Evolutionary conservation across 2,797 vertebrate genomes (phyloP).

Genomic region (Cyprinodon diabolis): DNA sequence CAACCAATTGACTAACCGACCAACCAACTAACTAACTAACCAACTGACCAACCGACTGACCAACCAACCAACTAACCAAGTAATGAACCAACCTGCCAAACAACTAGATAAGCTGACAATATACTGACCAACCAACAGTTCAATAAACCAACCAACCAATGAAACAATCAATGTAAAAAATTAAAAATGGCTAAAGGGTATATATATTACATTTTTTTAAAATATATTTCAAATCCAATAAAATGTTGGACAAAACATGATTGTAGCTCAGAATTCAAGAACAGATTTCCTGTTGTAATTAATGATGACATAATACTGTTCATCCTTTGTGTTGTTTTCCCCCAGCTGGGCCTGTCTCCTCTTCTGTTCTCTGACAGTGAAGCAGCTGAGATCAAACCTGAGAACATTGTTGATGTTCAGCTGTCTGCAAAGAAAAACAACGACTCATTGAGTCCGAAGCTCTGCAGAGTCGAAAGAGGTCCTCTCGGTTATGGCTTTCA

Average conservation of each 20-base stretch:
- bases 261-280: background rate
- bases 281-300: background rate
- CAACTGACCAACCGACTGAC: too few species aligned
- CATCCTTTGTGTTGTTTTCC: background rate
- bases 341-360: conserved; percentile 79
- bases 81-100: too few species aligned
- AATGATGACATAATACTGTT: background rate
- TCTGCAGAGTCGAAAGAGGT: conserved; percentile 62
- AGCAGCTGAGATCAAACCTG: conserved; percentile 24
- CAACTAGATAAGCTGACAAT: too few species aligned
- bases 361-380: conserved; percentile 76
- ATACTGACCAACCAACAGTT: too few species aligned
- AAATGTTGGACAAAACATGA: background rate
- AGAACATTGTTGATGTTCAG: conserved; percentile 23
- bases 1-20: too few species aligned
- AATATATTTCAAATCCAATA: background rate
- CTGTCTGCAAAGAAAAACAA: conserved; percentile 16
- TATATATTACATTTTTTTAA: too few species aligned
- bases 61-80: too few species aligned
- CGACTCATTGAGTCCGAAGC: conserved; percentile 34
- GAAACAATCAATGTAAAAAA: too few species aligned
- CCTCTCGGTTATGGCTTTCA: conserved; percentile 72
- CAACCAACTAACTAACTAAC: too few species aligned
- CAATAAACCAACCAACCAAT: too few species aligned
- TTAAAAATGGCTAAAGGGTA: too few species aligned